Evolutionary conservation across 2,797 vertebrate genomes (phyloP).

Genomic region (Hozukius guyotensis): DNA sequence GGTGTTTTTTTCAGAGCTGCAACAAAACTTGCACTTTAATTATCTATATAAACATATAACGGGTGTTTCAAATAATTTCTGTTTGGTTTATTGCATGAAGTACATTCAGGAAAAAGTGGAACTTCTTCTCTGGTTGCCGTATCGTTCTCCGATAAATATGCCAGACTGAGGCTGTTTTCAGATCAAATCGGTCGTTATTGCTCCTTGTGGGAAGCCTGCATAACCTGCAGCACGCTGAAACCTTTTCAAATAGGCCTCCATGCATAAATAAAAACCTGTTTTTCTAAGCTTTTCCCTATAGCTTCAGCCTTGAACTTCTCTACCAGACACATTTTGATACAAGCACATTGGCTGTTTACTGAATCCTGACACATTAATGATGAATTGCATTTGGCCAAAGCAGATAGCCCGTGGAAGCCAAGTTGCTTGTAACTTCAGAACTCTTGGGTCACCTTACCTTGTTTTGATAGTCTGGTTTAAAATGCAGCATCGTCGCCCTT

Average conservation of each 20-base stretch:
- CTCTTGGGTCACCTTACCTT: slow-evolving; percentile 81
- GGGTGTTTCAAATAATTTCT: not conserved
- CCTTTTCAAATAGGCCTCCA: not conserved
- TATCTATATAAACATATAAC: not conserved
- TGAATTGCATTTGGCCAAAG: slow-evolving; percentile 58
- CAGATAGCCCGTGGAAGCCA: slow-evolving; percentile 45
- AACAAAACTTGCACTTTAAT: not conserved
- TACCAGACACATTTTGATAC: not conserved
- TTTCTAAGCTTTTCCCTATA: not conserved
- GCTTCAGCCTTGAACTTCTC: not conserved
- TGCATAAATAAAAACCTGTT: not conserved
- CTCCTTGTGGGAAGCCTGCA: not conserved
- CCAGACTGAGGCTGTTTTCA: not conserved
- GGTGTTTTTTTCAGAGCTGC: not conserved
- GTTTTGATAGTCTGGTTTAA: slow-evolving; percentile 80
- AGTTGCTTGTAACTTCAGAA: slow-evolving; percentile 70
- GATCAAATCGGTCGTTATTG: not conserved
- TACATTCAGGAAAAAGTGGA: not conserved
- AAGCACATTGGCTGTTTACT: slow-evolving; percentile 33
- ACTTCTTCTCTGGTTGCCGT: not conserved
- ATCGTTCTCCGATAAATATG: not conserved
- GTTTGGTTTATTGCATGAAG: not conserved
- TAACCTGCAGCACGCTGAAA: not conserved
- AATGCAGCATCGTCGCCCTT: slow-evolving; percentile 75
- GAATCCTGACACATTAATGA: slow-evolving; percentile 61